A percentile compares a stretch with the other conserved stretches of the same genome.
phyloP scores from a whole-genome alignment of 2,888 invertebrate genomes.

The Entomobrya multifasciata region DNA sequence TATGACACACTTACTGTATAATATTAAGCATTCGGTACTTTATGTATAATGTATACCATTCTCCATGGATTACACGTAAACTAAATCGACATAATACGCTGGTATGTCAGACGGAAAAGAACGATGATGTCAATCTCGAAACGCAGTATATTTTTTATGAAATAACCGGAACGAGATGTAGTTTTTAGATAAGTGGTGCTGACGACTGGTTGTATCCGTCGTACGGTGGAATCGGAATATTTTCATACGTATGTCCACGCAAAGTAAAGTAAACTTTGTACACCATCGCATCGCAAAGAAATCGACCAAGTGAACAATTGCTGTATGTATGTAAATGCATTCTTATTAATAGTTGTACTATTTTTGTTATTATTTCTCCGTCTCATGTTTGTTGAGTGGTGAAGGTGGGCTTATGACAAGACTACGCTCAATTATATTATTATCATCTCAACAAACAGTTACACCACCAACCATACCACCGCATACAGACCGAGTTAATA shows the following conservation, averaged over 20 bases:
- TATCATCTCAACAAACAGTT: slow-evolving; percentile 9
- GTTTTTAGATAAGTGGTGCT: too few relatives aligned
- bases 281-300: too few relatives aligned
- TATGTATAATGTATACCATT: too few relatives aligned
- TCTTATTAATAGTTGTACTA: neutral
- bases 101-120: slow-evolving; percentile 17
- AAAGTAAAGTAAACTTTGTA: too few relatives aligned
- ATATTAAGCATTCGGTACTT: too few relatives aligned
- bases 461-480: too few relatives aligned
- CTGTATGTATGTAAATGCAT: too few relatives aligned
- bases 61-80: slow-evolving; percentile 7
- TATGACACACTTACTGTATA: too few relatives aligned
- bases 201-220: too few relatives aligned
- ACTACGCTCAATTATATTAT: slow-evolving; percentile 1
- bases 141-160: neutral
- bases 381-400: neutral
- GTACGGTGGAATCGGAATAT: too few relatives aligned
- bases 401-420: slow-evolving; percentile 18
- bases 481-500: slow-evolving; percentile 46
- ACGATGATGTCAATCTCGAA: slow-evolving; percentile 12
- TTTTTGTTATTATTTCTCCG: neutral
- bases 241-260: too few relatives aligned
- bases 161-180: neutral
- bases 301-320: too few relatives aligned
- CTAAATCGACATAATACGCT: slow-evolving; percentile 11